Evolutionary conservation across 2,113 vertebrate genomes (phyloP).

Genomic region (Athene cunicularia): DNA sequence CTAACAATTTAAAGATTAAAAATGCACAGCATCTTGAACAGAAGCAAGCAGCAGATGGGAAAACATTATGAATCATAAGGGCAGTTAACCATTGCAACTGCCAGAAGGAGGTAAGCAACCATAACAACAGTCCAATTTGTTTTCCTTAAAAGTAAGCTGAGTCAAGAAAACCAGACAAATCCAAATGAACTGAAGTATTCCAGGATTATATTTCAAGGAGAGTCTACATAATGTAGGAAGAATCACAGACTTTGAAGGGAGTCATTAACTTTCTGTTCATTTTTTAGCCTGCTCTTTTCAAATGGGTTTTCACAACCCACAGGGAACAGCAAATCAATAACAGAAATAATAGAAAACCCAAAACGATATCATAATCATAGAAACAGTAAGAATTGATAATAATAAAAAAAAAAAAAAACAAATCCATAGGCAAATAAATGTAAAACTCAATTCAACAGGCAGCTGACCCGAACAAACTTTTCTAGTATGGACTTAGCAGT

Average conservation of each 20-base stretch:
- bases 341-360: neutral
- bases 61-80: constrained; percentile 51
- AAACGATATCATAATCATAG: neutral
- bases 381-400: neutral
- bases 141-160: neutral
- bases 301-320: neutral
- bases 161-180: neutral
- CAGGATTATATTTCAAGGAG: neutral
- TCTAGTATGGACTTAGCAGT: neutral
- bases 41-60: constrained; percentile 44
- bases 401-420: too few species aligned
- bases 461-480: neutral
- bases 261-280: neutral
- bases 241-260: neutral
- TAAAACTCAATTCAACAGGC: neutral
- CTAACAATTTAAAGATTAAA: constrained; percentile 14
- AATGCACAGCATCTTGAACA: constrained; percentile 14
- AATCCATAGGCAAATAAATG: neutral
- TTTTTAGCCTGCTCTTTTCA: neutral
- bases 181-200: neutral
- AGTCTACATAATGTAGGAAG: neutral
- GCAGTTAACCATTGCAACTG: constrained; percentile 36
- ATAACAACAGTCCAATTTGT: neutral
- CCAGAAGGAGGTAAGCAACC: constrained; percentile 42
- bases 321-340: neutral